Evolutionary conservation across 2,797 vertebrate species (phyloP).

Genomic region (Tenualosa thibaudeaui): DNA sequence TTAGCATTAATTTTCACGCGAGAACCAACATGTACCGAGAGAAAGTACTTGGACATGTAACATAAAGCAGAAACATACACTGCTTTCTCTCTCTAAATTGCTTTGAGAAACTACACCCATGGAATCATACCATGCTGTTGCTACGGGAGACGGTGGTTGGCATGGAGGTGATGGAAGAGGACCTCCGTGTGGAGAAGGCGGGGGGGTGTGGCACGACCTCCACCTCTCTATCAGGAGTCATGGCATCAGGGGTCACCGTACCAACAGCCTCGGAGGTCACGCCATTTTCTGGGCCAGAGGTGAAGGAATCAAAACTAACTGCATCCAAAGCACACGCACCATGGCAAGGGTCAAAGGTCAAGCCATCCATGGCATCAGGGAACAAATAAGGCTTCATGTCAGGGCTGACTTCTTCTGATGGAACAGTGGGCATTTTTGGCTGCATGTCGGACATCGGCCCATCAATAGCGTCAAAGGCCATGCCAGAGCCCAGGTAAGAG

Average conservation of each 20-base stretch:
- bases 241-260: not conserved
- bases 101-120: not conserved
- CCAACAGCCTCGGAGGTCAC: not conserved
- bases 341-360: not conserved
- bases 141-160: constrained; percentile 59
- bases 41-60: not conserved
- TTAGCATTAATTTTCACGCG: too few relatives aligned
- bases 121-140: constrained; percentile 70
- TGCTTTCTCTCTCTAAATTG: not conserved
- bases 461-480: not conserved
- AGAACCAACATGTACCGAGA: too few relatives aligned
- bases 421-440: not conserved
- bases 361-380: not conserved
- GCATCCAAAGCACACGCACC: not conserved
- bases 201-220: constrained; percentile 75
- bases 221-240: constrained; percentile 21
- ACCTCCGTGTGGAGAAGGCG: constrained; percentile 74
- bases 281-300: not conserved
- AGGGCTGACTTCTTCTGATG: not conserved
- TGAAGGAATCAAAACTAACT: not conserved
- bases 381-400: not conserved
- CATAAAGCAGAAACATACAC: not conserved
- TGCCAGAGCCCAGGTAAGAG: not conserved
- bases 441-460: not conserved
- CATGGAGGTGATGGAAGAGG: constrained; percentile 71